These are phyloP conservation scores for Amiota minor DNA, from an alignment of 2,888 invertebrate genomes.

Conservation along the genomic window DNA sequence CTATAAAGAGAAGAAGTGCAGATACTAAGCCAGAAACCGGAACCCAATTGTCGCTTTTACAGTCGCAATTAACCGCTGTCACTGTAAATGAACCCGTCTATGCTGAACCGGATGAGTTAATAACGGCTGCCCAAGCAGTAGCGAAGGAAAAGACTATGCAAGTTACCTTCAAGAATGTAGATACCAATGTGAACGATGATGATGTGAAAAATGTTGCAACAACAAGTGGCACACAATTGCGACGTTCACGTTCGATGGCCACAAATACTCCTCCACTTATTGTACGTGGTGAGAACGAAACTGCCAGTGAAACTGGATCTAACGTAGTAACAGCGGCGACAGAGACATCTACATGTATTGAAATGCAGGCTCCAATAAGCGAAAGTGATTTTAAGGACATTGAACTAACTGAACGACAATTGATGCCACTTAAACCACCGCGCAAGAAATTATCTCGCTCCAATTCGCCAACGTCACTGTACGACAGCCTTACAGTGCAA, in stretches of 20 bases:
- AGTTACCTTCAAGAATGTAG: conserved; percentile 47
- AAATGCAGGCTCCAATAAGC: conserved; percentile 23
- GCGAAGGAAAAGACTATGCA: conserved; percentile 30
- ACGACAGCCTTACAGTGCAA: conserved; percentile 36
- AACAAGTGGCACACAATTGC: conserved; percentile 39
- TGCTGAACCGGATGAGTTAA: conserved; percentile 53
- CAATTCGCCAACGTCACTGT: conserved; percentile 61
- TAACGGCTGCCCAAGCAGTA: background rate
- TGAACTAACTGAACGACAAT: conserved; percentile 56
- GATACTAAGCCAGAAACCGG: conserved; percentile 34
- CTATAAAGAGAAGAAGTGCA: conserved; percentile 56
- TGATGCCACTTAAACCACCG: conserved; percentile 68
- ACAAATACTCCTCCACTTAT: conserved; percentile 69
- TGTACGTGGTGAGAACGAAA: conserved; percentile 54
- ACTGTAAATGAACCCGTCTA: conserved; percentile 61
- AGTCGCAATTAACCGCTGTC: conserved; percentile 34
- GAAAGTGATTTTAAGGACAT: conserved; percentile 33
- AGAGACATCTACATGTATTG: conserved; percentile 25
- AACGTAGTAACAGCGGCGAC: background rate
- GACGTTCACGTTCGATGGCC: conserved; percentile 67
- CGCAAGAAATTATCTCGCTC: conserved; percentile 70
- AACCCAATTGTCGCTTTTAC: conserved; percentile 33
- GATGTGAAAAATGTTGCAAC: conserved; percentile 8
- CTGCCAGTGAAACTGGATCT: background rate
- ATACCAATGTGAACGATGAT: conserved; percentile 40